These are phyloP conservation scores for Andrena marginata DNA, from an alignment of 2,888 invertebrate species.

Conservation along the genomic window DNA sequence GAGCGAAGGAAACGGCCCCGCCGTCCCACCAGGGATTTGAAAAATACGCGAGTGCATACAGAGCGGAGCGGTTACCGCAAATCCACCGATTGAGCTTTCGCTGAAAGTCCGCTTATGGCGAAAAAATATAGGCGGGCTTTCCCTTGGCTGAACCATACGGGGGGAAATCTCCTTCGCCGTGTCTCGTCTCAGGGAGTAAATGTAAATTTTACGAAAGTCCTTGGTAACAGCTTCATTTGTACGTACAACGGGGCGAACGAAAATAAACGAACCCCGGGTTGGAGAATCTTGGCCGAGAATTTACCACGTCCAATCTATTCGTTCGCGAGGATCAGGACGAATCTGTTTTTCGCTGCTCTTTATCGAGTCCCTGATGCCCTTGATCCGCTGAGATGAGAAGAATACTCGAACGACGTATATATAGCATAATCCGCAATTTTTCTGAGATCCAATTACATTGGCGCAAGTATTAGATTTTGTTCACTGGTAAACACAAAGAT, in stretches of 20 bases:
- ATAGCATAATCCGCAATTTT: not conserved
- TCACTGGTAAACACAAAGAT: no score
- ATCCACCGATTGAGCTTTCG: constrained; percentile 57
- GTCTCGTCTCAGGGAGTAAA: constrained; percentile 33
- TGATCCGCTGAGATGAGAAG: not conserved
- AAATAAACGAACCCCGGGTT: constrained; percentile 32
- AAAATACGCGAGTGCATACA: constrained; percentile 53
- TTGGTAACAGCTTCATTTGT: constrained; percentile 49
- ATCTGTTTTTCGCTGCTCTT: constrained; percentile 13
- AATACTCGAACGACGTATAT: not conserved
- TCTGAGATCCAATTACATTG: not conserved
- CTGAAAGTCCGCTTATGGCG: constrained; percentile 50
- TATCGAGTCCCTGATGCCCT: constrained; percentile 7
- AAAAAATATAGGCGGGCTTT: constrained; percentile 33
- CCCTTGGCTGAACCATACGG: constrained; percentile 15
- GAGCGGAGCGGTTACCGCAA: constrained; percentile 51
- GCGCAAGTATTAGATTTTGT: not conserved
- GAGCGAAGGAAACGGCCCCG: constrained; percentile 38
- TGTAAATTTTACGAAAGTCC: constrained; percentile 40
- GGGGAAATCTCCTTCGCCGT: constrained; percentile 35
- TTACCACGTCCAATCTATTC: constrained; percentile 36
- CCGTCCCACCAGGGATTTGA: constrained; percentile 54
- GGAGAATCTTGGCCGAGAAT: constrained; percentile 37
- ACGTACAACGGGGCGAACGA: constrained; percentile 1
- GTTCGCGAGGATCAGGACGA: constrained; percentile 39